Conservation (phyloP, 2,113 vertebrate genomes). For the Colossoma macropomum region DNA sequence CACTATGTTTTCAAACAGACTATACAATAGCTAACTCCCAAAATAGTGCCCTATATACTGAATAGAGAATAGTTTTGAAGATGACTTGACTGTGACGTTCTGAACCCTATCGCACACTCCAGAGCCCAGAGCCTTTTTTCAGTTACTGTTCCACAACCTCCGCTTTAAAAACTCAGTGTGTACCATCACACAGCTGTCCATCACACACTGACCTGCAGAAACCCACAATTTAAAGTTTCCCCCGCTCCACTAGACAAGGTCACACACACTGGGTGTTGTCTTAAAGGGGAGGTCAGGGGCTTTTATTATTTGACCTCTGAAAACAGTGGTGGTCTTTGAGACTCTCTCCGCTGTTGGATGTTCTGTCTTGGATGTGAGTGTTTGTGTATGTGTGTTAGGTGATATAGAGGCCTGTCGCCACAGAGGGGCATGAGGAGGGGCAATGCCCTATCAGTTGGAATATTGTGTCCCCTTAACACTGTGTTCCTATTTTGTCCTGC, state of each 20-base stretch:
- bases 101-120: not conserved
- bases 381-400: constrained; percentile 31
- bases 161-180: not conserved
- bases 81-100: not conserved
- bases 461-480: not conserved
- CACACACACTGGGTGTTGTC: constrained; percentile 2
- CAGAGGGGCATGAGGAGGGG: not conserved
- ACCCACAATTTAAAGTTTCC: constrained; percentile 20
- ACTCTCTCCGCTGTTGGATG: not conserved
- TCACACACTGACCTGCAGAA: constrained; percentile 25
- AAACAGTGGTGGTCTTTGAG: not conserved
- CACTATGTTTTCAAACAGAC: too few species aligned
- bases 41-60: not conserved
- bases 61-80: not conserved
- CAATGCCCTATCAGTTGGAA: not conserved
- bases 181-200: not conserved
- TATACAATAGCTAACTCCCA: too few species aligned
- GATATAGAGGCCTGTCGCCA: not conserved
- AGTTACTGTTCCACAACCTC: not conserved
- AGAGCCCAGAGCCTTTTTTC: constrained; percentile 4
- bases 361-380: not conserved
- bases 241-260: constrained; percentile 7
- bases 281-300: not conserved
- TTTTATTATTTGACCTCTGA: constrained; percentile 37
- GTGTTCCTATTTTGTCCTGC: not conserved